Percentiles rank a stretch among this genome's conserved stretches.
Evolutionary conservation across 2,888 invertebrate species (phyloP).

Genomic region (Tetheella fluctuosa): DNA sequence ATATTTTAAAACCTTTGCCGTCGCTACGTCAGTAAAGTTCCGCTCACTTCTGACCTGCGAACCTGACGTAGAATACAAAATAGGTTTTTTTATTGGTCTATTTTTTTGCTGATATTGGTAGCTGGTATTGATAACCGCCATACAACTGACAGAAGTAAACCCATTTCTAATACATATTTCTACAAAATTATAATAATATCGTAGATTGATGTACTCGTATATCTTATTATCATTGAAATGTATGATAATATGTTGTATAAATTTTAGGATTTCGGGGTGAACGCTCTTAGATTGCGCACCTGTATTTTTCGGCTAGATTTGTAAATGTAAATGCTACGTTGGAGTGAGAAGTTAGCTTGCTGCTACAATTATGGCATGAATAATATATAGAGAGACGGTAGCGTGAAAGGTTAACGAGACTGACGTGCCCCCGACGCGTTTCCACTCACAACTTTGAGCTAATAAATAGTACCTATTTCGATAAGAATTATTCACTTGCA

Average conservation of each 20-base stretch:
- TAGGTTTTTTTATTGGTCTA: neutral
- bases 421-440: constrained; percentile 48
- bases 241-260: constrained; percentile 33
- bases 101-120: neutral
- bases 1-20: constrained; percentile 67
- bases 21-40: constrained; percentile 44
- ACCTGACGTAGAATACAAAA: constrained; percentile 35
- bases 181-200: neutral
- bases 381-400: constrained; percentile 59
- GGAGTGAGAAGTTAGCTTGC: constrained; percentile 43
- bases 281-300: constrained; percentile 35
- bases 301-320: constrained; percentile 30
- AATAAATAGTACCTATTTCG: constrained; percentile 24
- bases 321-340: constrained; percentile 23
- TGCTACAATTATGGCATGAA: constrained; percentile 59
- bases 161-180: neutral
- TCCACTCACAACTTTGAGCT: constrained; percentile 21
- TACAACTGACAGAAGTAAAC: no score
- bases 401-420: constrained; percentile 79
- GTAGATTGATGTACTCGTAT: no score
- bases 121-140: no score
- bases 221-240: constrained; percentile 30
- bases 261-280: constrained; percentile 29
- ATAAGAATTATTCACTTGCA: constrained; percentile 1
- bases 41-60: constrained; percentile 43